Conservation (phyloP, 2,888 invertebrate species). For the Lumbricus terrestris region DNA sequence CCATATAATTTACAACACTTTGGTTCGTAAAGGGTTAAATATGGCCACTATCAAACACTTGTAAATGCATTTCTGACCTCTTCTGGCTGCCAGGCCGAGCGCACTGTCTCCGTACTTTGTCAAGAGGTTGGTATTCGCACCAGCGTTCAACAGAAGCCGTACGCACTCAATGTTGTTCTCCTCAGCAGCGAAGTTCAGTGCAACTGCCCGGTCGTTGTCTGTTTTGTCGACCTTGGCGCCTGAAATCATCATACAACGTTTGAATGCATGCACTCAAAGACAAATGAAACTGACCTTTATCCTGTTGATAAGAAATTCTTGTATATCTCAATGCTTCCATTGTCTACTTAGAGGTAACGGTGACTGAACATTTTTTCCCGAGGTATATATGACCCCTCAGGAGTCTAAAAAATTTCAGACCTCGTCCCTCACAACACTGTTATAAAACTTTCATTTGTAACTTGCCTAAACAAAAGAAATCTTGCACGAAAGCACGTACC, state of each 20-base stretch:
- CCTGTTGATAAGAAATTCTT: neutral
- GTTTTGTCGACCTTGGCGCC: conserved; percentile 13
- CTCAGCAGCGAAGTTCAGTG: conserved; percentile 46
- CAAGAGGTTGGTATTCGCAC: conserved; percentile 42
- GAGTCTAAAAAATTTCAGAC: too few species aligned
- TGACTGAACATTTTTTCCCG: too few species aligned
- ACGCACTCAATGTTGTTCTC: conserved; percentile 41
- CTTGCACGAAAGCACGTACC: too few species aligned
- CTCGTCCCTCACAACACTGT: too few species aligned
- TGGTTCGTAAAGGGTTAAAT: too few species aligned
- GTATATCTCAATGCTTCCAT: neutral
- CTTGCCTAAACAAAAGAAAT: too few species aligned
- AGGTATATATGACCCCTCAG: too few species aligned
- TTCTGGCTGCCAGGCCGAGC: conserved; percentile 42
- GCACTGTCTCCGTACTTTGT: conserved; percentile 45
- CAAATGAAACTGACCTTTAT: neutral
- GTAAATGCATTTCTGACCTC: conserved; percentile 32
- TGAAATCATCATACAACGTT: neutral
- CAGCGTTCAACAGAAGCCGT: conserved; percentile 40
- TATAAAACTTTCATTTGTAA: too few species aligned
- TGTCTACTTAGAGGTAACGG: neutral
- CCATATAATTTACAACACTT: too few species aligned
- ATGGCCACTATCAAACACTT: too few species aligned
- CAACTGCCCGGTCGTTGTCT: conserved; percentile 32
- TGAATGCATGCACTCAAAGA: neutral